phyloP scores from a whole-genome alignment of 2,113 vertebrate genomes.

The Cheirogaleus medius region DNA sequence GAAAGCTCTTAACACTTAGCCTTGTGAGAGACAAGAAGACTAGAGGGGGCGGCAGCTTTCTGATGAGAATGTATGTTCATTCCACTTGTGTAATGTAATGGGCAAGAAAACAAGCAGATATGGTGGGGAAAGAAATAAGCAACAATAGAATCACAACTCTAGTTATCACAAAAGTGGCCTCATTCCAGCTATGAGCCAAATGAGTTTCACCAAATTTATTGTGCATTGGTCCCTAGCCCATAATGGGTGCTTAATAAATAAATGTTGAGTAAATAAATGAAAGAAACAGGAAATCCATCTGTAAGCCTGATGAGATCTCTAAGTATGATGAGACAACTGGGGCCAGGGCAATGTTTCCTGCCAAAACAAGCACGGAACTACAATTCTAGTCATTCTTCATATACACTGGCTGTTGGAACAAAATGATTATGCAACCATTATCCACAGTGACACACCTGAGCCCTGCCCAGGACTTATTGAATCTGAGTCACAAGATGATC shows the following conservation, averaged over 20 bases:
- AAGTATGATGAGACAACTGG: conserved; percentile 51
- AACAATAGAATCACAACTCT: background rate
- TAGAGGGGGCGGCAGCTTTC: background rate
- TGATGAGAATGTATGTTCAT: background rate
- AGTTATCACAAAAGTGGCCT: background rate
- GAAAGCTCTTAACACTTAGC: background rate
- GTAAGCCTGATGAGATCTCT: conserved; percentile 50
- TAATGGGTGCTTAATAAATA: background rate
- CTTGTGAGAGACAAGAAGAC: background rate
- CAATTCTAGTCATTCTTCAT: conserved; percentile 61
- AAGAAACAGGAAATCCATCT: conserved; percentile 17
- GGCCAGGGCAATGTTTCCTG: conserved; percentile 42
- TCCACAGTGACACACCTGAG: conserved; percentile 28
- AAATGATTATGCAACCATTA: conserved; percentile 57
- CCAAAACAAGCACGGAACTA: conserved; percentile 54
- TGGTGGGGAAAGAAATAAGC: background rate
- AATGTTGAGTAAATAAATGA: background rate
- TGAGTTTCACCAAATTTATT: conserved; percentile 16
- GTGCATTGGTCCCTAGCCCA: background rate
- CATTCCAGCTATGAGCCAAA: background rate
- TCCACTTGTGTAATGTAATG: background rate
- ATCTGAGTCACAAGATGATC: conserved; percentile 50
- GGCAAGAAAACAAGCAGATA: background rate
- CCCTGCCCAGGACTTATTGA: conserved; percentile 33
- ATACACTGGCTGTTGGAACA: conserved; percentile 23